Evolutionary conservation across 2,888 invertebrate genomes (phyloP), one percentile per base, ranked within the genome.

Genomic region (Dicranocentrus wangi): DNA sequence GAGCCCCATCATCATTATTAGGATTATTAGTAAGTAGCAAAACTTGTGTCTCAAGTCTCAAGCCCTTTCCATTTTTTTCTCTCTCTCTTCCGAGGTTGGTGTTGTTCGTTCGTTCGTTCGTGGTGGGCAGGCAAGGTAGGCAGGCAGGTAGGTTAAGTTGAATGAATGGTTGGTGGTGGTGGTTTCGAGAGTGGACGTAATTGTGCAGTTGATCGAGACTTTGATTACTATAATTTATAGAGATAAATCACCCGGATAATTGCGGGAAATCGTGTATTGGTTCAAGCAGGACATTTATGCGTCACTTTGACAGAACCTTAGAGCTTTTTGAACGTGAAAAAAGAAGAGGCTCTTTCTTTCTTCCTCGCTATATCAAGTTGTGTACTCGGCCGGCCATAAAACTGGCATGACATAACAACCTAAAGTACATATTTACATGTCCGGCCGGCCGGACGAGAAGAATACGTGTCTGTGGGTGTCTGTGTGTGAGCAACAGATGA

Each of bases 161-260:
- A 32, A 61, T 61, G 65, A 65, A 43, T 65, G 65, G 71, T 51
- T 51, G 15, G 60, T 69, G 5, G 63, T 10, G 21, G 39, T 15
- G 53, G 55, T 21, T n/a, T 27, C 19, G 65, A 70, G 73, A 77
- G 81, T 83, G 70, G 58, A 75, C 73, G 80, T 85, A 86, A 86
- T 85, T 80, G 85, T 84, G 83, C 76, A 82, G 77, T 85, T 84
- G 86, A 84, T 85, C 83, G 83, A 82, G 81, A 84, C 83, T 81
- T 79, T 85, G 86, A 86, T 86, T 86, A 86, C 83, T 83, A 83
- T 86, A 85, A 86, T 86, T 86, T 85, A 83, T 85, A 82, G 85
- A 82, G 82, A 86, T 86, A 86, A 86, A 86, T 86, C 86, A 86
- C 82, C 80, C 53, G 81, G 75, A 79, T 85, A 86, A 86, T 86